phyloP scores from a whole-genome alignment of 2,888 invertebrate species.

The Drosophila ustulata region DNA sequence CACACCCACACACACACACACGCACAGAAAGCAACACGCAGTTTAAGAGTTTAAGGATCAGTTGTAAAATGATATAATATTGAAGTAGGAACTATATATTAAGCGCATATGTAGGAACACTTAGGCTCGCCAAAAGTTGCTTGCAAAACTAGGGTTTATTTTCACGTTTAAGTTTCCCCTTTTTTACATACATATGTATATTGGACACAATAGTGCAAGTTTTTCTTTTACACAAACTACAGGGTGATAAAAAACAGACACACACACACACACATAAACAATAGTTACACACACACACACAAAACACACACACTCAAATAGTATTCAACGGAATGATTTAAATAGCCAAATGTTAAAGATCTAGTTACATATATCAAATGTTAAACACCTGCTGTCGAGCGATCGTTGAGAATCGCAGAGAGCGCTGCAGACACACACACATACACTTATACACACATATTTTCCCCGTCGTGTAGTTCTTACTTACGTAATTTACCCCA shows the following conservation, averaged over 20 bases:
- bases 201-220: conserved; percentile 46
- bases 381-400: conserved; percentile 19
- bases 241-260: conserved; percentile 51
- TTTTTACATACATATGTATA: conserved; percentile 14
- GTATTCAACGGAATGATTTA: conserved; percentile 44
- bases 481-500: conserved; percentile 42
- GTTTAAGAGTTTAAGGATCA: conserved; percentile 50
- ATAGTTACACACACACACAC: conserved; percentile 17
- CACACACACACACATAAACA: conserved; percentile 22
- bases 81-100: conserved; percentile 35
- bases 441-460: not conserved
- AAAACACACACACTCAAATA: conserved; percentile 37
- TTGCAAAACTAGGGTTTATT: conserved; percentile 47
- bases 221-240: conserved; percentile 43
- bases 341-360: conserved; percentile 60
- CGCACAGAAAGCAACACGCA: conserved; percentile 15
- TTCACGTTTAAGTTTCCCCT: conserved; percentile 30
- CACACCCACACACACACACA: conserved; percentile 26
- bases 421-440: conserved; percentile 9
- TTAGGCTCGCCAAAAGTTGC: conserved; percentile 72
- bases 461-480: conserved; percentile 41
- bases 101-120: conserved; percentile 72
- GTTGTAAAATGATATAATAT: conserved; percentile 49
- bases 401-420: conserved; percentile 42
- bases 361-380: conserved; percentile 50